Conservation (phyloP, 92 coral and sea anemone species). For the Phenganax stokvisi region DNA sequence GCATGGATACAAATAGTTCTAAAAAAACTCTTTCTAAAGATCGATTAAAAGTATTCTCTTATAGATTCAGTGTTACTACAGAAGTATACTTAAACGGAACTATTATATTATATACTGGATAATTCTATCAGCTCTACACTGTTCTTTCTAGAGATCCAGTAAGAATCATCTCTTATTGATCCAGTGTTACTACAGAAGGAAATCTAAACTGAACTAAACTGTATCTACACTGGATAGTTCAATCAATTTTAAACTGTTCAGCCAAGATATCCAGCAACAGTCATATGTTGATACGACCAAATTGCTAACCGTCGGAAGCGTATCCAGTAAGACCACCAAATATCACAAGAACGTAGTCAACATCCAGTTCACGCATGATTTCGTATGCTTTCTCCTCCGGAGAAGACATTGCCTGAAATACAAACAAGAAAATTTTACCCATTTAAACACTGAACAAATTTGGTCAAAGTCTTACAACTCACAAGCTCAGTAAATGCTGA, state of each 20-base stretch:
- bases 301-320: conserved; percentile 88
- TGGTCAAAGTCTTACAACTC: neutral
- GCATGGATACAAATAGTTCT: neutral
- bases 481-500: too few species aligned
- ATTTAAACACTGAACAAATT: neutral
- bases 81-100: too few species aligned
- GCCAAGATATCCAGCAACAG: neutral
- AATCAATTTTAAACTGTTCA: neutral
- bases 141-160: too few species aligned
- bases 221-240: too few species aligned
- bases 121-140: too few species aligned
- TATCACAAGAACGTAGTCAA: conserved; percentile 87
- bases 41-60: too few species aligned
- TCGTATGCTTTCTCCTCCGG: conserved; percentile 94
- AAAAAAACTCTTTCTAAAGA: neutral
- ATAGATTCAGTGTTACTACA: too few species aligned
- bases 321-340: conserved; percentile 98
- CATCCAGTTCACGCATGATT: conserved; percentile 98
- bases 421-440: neutral
- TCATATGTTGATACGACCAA: neutral
- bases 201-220: too few species aligned
- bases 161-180: too few species aligned
- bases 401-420: conserved; percentile 86
- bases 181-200: too few species aligned
- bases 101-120: too few species aligned